Percentiles rank a stretch among this genome's conserved stretches.
These are phyloP conservation scores for Noctua pronuba DNA, from an alignment of 2,888 invertebrate species.

Conservation along the genomic window DNA sequence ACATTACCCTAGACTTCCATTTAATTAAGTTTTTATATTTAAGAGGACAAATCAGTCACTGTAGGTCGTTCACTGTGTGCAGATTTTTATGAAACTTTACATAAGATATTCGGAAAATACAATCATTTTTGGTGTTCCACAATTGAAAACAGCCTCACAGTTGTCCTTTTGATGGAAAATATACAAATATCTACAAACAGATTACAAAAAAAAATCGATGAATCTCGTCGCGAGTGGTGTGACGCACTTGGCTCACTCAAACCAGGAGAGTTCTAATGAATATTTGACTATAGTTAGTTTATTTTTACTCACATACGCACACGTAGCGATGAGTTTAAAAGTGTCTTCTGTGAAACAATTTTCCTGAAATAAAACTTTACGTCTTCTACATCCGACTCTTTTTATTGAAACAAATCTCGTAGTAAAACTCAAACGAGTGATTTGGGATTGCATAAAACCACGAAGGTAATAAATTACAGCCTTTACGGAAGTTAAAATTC, in stretches of 20 bases:
- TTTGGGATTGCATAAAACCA: slow-evolving; percentile 41
- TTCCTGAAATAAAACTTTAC: slow-evolving; percentile 42
- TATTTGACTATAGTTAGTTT: slow-evolving; percentile 45
- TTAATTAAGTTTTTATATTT: slow-evolving; percentile 26
- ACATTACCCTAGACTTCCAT: neutral
- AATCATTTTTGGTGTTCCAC: slow-evolving; percentile 3
- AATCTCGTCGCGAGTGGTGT: slow-evolving; percentile 45
- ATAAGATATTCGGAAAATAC: neutral
- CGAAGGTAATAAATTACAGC: slow-evolving; percentile 28
- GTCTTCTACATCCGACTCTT: slow-evolving; percentile 31
- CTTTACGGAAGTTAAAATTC: slow-evolving; percentile 27
- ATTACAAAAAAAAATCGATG: slow-evolving; percentile 46
- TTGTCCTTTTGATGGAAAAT: slow-evolving; percentile 5
- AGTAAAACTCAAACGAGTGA: slow-evolving; percentile 27
- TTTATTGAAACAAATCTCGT: slow-evolving; percentile 40
- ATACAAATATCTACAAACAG: slow-evolving; percentile 30
- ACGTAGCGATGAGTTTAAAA: slow-evolving; percentile 43
- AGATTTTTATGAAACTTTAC: neutral
- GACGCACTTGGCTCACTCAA: slow-evolving; percentile 75
- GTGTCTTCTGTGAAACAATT: slow-evolving; percentile 40
- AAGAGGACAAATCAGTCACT: neutral
- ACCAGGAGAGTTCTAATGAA: slow-evolving; percentile 49
- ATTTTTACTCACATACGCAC: slow-evolving; percentile 48
- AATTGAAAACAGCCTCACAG: slow-evolving; percentile 14
- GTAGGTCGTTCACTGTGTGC: slow-evolving; percentile 1